These are phyloP conservation scores for Volucella inflata DNA, from an alignment of 2,888 invertebrate species.

Conservation along the genomic window DNA sequence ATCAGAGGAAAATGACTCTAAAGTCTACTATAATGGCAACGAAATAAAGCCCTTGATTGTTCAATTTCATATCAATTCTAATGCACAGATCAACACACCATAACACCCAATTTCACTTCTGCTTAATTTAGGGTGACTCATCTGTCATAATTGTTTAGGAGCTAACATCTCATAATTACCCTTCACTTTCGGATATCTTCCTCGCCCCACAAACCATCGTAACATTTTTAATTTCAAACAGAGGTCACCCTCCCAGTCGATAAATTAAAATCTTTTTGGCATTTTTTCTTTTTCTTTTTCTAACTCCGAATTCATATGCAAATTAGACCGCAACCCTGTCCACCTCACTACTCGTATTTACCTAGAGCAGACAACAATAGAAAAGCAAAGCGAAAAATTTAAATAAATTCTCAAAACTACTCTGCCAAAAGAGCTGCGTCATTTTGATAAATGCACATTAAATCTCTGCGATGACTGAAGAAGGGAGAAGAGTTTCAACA, in stretches of 20 bases:
- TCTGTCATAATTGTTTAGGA: slow-evolving; percentile 61
- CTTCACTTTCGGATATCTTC: slow-evolving; percentile 35
- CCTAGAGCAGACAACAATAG: slow-evolving; percentile 67
- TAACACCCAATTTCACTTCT: too few species aligned
- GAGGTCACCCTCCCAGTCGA: slow-evolving; percentile 38
- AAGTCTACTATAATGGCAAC: too few species aligned
- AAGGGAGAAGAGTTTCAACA: slow-evolving; percentile 59
- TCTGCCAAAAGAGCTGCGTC: slow-evolving; percentile 54
- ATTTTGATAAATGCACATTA: slow-evolving; percentile 73
- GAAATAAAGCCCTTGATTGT: too few species aligned
- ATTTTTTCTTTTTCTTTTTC: slow-evolving; percentile 16
- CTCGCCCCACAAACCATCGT: slow-evolving; percentile 54
- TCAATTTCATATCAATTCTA: too few species aligned
- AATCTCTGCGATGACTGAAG: slow-evolving; percentile 69
- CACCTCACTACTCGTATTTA: slow-evolving; percentile 46
- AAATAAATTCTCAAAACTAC: slow-evolving; percentile 57
- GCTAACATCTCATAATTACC: slow-evolving; percentile 49
- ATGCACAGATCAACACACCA: too few species aligned
- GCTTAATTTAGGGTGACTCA: slow-evolving; percentile 12
- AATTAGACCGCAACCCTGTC: slow-evolving; percentile 65
- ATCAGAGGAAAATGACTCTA: too few species aligned
- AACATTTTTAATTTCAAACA: not conserved
- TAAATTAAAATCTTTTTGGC: slow-evolving; percentile 64
- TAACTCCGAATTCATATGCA: slow-evolving; percentile 61
- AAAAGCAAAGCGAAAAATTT: slow-evolving; percentile 44